Conservation (phyloP, 2,888 invertebrate genomes). For the Brassicogethes aeneus region DNA sequence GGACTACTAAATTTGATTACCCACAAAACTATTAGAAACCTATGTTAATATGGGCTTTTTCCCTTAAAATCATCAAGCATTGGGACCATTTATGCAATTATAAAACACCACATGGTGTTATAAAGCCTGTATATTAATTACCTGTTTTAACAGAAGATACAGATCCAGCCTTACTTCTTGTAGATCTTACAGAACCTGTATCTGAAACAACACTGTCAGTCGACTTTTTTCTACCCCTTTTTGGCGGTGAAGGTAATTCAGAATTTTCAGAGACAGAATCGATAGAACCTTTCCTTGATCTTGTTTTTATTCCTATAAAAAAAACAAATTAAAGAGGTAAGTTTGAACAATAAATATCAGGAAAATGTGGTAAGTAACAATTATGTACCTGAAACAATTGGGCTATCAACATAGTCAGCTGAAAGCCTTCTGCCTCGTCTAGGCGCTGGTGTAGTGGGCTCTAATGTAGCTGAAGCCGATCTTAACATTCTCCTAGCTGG, state of each 20-base stretch:
- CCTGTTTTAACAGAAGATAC: constrained; percentile 19
- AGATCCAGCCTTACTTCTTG: constrained; percentile 15
- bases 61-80: too few relatives aligned
- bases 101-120: too few relatives aligned
- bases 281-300: constrained; percentile 16
- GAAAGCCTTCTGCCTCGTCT: background rate
- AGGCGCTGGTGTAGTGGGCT: constrained; percentile 8
- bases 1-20: too few relatives aligned
- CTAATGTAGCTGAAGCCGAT: constrained; percentile 20
- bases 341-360: too few relatives aligned
- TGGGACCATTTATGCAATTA: too few relatives aligned
- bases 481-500: constrained; percentile 14
- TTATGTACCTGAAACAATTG: too few relatives aligned
- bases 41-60: too few relatives aligned
- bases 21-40: too few relatives aligned
- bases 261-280: constrained; percentile 15
- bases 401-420: constrained; percentile 9
- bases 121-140: too few relatives aligned
- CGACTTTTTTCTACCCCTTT: constrained; percentile 12
- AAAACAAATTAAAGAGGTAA: too few relatives aligned
- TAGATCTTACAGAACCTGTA: constrained; percentile 4
- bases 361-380: too few relatives aligned
- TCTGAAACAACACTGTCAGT: constrained; percentile 1
- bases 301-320: constrained; percentile 17
- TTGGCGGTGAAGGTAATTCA: constrained; percentile 14